phyloP scores from a whole-genome alignment of 2,113 vertebrate genomes.

The Alligator sinensis region DNA sequence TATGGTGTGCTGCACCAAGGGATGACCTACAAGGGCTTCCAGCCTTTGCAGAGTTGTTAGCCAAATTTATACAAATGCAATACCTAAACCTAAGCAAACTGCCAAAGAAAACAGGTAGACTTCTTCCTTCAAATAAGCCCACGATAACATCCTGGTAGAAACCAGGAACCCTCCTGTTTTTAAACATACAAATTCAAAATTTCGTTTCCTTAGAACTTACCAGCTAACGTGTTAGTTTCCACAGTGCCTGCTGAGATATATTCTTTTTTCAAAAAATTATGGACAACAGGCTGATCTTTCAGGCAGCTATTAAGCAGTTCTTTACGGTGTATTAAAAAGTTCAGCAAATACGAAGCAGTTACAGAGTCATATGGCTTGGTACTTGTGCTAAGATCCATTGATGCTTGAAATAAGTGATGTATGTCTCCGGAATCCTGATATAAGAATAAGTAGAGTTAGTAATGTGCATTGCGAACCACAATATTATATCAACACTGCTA shows the following conservation, averaged over 20 bases:
- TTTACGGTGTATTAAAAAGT: slow-evolving; percentile 85
- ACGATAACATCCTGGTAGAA: neutral
- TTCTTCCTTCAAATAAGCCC: neutral
- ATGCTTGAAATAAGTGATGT: slow-evolving; percentile 82
- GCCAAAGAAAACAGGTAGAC: neutral
- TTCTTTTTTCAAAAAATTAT: neutral
- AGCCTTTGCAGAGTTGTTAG: neutral
- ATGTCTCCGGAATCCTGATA: slow-evolving; percentile 80
- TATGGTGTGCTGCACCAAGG: no score
- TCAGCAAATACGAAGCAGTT: slow-evolving; percentile 90
- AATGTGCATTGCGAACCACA: neutral
- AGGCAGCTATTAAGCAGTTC: slow-evolving; percentile 73
- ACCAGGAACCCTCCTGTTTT: neutral
- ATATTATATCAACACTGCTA: neutral
- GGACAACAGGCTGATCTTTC: slow-evolving; percentile 48
- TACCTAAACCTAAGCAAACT: neutral
- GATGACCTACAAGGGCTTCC: neutral
- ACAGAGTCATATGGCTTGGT: slow-evolving; percentile 94
- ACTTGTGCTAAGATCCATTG: slow-evolving; percentile 92
- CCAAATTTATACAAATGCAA: neutral
- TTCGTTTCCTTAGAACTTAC: slow-evolving; percentile 70
- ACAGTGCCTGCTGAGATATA: slow-evolving; percentile 52
- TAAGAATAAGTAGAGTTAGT: neutral
- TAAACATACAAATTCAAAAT: neutral
- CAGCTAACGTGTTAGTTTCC: slow-evolving; percentile 89